These are phyloP conservation scores for Mirza zaza DNA, from an alignment of 2,113 vertebrate genomes.

Conservation along the genomic window DNA sequence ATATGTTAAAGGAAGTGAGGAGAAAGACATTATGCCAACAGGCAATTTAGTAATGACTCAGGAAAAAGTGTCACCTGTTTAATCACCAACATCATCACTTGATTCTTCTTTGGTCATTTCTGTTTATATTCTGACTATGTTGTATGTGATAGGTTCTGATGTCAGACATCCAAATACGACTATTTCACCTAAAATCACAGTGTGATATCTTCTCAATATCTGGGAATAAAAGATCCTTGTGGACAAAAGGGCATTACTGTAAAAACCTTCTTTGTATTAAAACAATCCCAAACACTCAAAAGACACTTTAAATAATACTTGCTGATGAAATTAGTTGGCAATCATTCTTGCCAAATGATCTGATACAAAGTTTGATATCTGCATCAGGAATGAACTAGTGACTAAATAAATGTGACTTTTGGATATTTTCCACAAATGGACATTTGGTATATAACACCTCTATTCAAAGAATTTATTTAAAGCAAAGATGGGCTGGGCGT, in stretches of 20 bases:
- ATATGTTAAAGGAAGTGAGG: background rate
- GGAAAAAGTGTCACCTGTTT: background rate
- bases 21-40: background rate
- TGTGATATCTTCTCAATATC: background rate
- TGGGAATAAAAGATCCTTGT: background rate
- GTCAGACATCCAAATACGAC: background rate
- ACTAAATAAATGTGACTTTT: background rate
- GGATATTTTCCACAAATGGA: background rate
- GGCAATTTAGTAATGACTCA: background rate
- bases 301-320: background rate
- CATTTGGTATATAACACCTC: background rate
- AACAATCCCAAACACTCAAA: background rate
- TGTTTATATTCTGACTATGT: background rate
- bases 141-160: background rate
- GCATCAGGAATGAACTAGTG: background rate
- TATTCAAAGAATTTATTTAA: background rate
- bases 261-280: background rate
- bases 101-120: constrained; percentile 3
- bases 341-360: constrained; percentile 1
- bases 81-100: background rate
- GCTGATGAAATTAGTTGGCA: background rate
- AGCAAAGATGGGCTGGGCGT: background rate
- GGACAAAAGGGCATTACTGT: background rate
- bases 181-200: background rate
- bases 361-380: background rate